A percentile compares a stretch with the other conserved stretches of the same genome.
These are phyloP conservation scores for Diorhabda carinulata DNA, from an alignment of 1,140 invertebrate species.

Conservation along the genomic window DNA sequence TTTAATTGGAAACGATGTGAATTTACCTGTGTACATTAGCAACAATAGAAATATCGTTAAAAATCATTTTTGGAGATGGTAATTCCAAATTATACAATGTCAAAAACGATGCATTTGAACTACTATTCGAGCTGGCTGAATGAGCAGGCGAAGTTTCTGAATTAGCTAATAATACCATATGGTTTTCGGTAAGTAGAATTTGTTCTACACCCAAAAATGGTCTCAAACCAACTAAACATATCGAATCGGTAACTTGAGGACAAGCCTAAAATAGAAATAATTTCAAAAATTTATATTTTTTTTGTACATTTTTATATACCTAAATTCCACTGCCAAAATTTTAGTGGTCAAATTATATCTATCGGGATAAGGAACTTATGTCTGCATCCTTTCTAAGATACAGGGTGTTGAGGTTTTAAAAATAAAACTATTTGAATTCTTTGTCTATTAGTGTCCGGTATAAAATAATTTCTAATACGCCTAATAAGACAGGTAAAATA, in stretches of 20 bases:
- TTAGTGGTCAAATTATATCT: too few species aligned
- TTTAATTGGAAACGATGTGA: too few species aligned
- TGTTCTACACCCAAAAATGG: conserved; percentile 70
- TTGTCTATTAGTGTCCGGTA: too few species aligned
- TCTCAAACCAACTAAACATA: conserved; percentile 68
- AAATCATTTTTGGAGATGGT: conserved; percentile 57
- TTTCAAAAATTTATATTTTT: conserved; percentile 12
- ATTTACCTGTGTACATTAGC: conserved; percentile 54
- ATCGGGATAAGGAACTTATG: too few species aligned
- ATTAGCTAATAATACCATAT: conserved; percentile 63
- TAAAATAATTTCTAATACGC: too few species aligned
- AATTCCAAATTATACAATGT: conserved; percentile 64
- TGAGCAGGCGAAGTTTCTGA: conserved; percentile 53
- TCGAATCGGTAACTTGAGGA: conserved; percentile 59
- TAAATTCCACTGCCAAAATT: too few species aligned
- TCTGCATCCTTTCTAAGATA: too few species aligned
- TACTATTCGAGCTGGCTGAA: conserved; percentile 46
- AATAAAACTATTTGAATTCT: too few species aligned
- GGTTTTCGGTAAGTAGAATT: conserved; percentile 58
- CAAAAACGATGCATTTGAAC: conserved; percentile 51
- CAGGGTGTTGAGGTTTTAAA: too few species aligned
- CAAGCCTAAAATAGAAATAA: conserved; percentile 47
- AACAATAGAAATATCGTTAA: conserved; percentile 63
- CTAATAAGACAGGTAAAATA: too few species aligned
- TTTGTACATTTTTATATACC: too few species aligned